Evolutionary conservation across 1,140 invertebrate genomes (phyloP), one percentile per base, ranked within the genome.

Genomic region (Lepidostoma basale): DNA sequence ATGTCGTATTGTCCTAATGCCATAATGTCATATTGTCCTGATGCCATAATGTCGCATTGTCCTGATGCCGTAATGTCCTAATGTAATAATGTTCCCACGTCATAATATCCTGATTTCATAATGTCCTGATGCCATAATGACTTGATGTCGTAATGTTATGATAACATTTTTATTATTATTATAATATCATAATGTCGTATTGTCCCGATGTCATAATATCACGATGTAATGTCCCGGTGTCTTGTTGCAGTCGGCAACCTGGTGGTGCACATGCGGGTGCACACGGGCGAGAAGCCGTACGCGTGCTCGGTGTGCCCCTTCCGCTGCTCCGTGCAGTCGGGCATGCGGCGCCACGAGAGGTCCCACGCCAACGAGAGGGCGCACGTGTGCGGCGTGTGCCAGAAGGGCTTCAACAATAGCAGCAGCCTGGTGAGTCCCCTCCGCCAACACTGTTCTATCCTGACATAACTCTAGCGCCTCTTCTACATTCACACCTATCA

Each of bases 271-370:
- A 69, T 75, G 68, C 62, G 71, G 1, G 66, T 68, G 77, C 86
- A 88, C 54, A 87, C 85, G n/a, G 84, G 82, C 40, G 84, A 83
- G 65, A 84, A 82, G 26, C 84, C 84, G 10, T 82, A 83, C 74
- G 77, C 82, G 67, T 85, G 83, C 69, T 77, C 83, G 70, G 78
- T 84, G n/a, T 86, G 85, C 40, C 36, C 72, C 8, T 73, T 67
- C 52, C 63, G 68, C 5, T 67, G 68, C 45, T 70, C 68, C 9
- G 63, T 70, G 0, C 68, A 73, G 62, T 69, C 72, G 18, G 72
- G 60, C 1, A 47, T 73, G 47, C 39, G 64, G 18, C 49, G 68
- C 36, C 72, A 73, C 25, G 68, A 70, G 26, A 64, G 42, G 20
- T 47, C 60, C 10, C 72, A 73, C 36, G 44, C 49, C 10, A 69